These are phyloP conservation scores for Macrotis lagotis DNA, from an alignment of 2,113 vertebrate species.

Conservation along the genomic window DNA sequence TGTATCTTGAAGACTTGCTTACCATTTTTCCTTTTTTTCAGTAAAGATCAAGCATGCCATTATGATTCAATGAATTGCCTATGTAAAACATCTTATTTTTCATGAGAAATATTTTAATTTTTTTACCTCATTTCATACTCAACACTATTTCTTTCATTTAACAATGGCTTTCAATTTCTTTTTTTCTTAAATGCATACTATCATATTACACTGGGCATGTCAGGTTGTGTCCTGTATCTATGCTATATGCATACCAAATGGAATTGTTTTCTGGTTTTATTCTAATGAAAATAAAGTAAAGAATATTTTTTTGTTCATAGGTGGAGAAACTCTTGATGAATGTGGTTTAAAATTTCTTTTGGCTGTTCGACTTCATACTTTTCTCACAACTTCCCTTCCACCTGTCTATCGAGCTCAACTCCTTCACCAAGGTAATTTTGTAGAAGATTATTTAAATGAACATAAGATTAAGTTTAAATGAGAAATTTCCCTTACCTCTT, in stretches of 20 bases:
- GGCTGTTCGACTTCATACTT: conserved; percentile 95
- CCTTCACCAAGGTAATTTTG: conserved; percentile 90
- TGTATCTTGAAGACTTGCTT: not conserved
- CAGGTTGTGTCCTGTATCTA: not conserved
- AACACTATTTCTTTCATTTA: conserved; percentile 5
- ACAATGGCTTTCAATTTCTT: conserved; percentile 16
- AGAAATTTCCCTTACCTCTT: conserved; percentile 33
- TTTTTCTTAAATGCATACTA: not conserved
- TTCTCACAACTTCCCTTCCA: conserved; percentile 94
- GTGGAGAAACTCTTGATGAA: conserved; percentile 97
- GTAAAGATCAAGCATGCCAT: not conserved
- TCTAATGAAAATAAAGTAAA: conserved; percentile 23
- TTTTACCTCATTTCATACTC: not conserved
- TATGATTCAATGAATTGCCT: not conserved
- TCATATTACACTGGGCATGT: not conserved
- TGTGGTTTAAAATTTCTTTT: conserved; percentile 97
- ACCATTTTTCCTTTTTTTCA: not conserved
- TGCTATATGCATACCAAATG: not conserved
- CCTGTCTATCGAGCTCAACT: conserved; percentile 92
- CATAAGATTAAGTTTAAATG: not conserved
- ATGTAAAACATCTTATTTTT: not conserved
- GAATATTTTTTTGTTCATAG: conserved; percentile 78
- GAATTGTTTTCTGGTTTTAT: not conserved
- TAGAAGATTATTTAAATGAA: conserved; percentile 7
- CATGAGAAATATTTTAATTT: not conserved